A percentile compares a stretch with the other conserved stretches of the same genome.
Evolutionary conservation across 2,797 vertebrate species (phyloP).

Genomic region (Phaenicophaeus curvirostris): DNA sequence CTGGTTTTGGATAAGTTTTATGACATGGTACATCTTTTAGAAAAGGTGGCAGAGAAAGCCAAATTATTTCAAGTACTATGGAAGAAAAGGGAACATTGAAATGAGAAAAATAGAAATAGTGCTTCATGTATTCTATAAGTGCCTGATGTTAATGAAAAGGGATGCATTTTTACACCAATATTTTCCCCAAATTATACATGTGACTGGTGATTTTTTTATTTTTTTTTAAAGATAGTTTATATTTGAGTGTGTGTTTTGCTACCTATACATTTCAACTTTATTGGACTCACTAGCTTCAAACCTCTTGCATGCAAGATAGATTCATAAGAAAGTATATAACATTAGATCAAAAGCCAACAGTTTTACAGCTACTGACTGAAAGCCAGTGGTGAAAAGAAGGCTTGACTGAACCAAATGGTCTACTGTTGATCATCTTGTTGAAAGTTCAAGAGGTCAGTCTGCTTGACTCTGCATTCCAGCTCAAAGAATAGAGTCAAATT

Average conservation of each 20-base stretch:
- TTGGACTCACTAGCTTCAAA: not conserved
- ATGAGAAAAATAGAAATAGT: not conserved
- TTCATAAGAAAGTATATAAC: not conserved
- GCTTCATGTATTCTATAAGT: not conserved
- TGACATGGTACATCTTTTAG: not conserved
- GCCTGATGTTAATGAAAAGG: not conserved
- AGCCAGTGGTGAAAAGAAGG: not conserved
- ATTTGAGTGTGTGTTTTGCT: rapidly evolving
- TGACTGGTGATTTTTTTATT: not conserved
- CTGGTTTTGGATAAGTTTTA: not conserved
- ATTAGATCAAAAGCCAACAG: not conserved
- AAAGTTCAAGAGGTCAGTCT: not conserved
- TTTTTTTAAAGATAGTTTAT: not conserved
- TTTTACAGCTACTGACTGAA: not conserved
- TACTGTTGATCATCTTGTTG: not conserved
- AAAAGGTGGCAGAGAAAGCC: not conserved
- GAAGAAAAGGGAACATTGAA: not conserved
- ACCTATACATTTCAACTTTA: not conserved
- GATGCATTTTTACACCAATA: not conserved
- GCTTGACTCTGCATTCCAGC: not conserved
- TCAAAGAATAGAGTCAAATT: not conserved
- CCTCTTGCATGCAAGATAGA: not conserved
- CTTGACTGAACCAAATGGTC: not conserved
- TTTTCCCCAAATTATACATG: not conserved
- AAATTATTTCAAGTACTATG: not conserved